Percentiles rank a stretch among this genome's conserved stretches.
Conservation (phyloP, 1,140 invertebrate genomes). For the Neodiprion lecontei region DNA sequence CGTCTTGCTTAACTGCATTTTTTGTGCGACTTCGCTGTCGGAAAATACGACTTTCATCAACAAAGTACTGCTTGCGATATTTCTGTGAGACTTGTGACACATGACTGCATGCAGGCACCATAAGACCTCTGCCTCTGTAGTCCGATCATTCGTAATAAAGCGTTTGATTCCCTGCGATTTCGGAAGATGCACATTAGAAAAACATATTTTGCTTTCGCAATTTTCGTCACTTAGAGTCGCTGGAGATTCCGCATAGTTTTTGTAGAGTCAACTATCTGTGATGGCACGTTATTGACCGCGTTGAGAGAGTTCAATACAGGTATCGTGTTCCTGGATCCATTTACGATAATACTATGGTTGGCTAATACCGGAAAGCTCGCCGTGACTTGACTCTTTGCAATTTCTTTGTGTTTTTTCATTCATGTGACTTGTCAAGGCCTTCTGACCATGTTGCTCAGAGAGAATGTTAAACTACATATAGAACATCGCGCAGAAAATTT, state of each 20-base stretch:
- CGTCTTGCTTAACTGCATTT: slow-evolving; percentile 28
- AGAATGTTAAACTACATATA: neutral
- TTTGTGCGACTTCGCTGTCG: slow-evolving; percentile 28
- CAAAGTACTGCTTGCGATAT: neutral
- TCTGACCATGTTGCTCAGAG: slow-evolving; percentile 10
- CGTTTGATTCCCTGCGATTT: slow-evolving; percentile 2
- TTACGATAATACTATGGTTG: slow-evolving; percentile 9
- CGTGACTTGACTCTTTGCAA: neutral
- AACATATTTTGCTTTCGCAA: slow-evolving; percentile 15
- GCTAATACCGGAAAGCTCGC: slow-evolving; percentile 14
- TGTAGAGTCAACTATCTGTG: no score
- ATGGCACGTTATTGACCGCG: no score
- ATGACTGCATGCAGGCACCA: slow-evolving; percentile 18
- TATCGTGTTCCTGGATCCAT: slow-evolving; percentile 5
- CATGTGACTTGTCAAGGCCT: slow-evolving; percentile 13
- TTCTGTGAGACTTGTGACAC: slow-evolving; percentile 13
- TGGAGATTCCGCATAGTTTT: neutral
- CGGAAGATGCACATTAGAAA: neutral
- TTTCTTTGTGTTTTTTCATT: slow-evolving; percentile 12
- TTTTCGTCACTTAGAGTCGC: slow-evolving; percentile 11
- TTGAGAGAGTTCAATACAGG: neutral
- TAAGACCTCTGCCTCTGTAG: slow-evolving; percentile 11
- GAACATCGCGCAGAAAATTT: slow-evolving; percentile 11
- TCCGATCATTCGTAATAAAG: slow-evolving; percentile 6
- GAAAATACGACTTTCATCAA: slow-evolving; percentile 23